These are phyloP conservation scores for Ramphastos sulfuratus DNA, from an alignment of 2,113 vertebrate species.

Conservation along the genomic window DNA sequence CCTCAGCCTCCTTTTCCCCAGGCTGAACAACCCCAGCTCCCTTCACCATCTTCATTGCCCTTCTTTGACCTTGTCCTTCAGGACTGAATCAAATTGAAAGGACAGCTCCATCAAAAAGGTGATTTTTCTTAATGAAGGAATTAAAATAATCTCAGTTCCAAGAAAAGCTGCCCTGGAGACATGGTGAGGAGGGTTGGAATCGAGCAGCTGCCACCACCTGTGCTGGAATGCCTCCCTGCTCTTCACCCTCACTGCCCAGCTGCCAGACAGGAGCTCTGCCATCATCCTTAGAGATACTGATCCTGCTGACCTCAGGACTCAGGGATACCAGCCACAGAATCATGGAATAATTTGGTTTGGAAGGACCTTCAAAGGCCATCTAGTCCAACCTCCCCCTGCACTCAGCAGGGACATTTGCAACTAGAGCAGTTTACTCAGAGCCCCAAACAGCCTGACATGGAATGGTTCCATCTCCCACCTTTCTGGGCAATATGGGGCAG, in stretches of 20 bases:
- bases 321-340: not conserved
- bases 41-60: too few relatives aligned
- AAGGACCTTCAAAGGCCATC: too few relatives aligned
- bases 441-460: too few relatives aligned
- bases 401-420: too few relatives aligned
- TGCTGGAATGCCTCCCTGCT: not conserved
- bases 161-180: not conserved
- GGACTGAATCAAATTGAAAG: fast-evolving
- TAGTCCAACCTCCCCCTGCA: too few relatives aligned
- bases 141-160: not conserved
- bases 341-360: too few relatives aligned
- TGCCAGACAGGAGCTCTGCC: not conserved
- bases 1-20: too few relatives aligned
- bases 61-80: not conserved
- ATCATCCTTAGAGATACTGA: too few relatives aligned
- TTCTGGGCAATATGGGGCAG: not conserved
- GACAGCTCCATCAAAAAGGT: fast-evolving
- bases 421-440: too few relatives aligned
- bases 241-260: not conserved
- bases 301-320: not conserved
- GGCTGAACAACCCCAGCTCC: too few relatives aligned
- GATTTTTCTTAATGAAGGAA: not conserved
- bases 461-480: too few relatives aligned
- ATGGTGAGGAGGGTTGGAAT: not conserved
- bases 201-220: not conserved